A percentile compares a stretch with the other conserved stretches of the same genome.
These are phyloP conservation scores for Lutraria lutraria DNA, from an alignment of 2,888 invertebrate genomes.

Conservation along the genomic window DNA sequence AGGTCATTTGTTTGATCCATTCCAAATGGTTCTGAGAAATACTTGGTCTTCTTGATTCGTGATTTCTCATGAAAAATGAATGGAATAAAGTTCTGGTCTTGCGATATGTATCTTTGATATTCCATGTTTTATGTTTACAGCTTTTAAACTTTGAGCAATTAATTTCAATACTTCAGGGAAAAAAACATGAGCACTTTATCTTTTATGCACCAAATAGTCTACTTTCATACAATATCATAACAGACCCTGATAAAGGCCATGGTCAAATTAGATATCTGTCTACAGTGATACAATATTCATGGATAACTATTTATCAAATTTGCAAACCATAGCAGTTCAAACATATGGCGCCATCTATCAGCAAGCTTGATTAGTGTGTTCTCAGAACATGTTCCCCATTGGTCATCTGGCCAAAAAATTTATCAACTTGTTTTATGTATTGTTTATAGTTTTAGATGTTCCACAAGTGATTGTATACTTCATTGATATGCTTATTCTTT, in stretches of 20 bases:
- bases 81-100: background rate
- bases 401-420: constrained; percentile 42
- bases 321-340: background rate
- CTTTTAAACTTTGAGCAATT: background rate
- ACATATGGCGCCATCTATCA: constrained; percentile 33
- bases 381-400: background rate
- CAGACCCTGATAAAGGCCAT: too few species aligned
- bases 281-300: background rate
- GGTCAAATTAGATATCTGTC: too few species aligned
- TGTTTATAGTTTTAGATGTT: constrained; percentile 18
- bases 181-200: background rate
- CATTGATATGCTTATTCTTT: background rate
- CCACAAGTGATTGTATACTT: background rate
- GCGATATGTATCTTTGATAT: background rate
- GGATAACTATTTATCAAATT: constrained; percentile 5
- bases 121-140: background rate
- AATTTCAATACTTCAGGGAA: background rate
- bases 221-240: too few species aligned
- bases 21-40: constrained; percentile 33
- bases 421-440: background rate
- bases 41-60: background rate
- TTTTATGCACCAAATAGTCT: too few species aligned
- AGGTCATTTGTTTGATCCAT: constrained; percentile 42
- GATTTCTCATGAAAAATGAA: background rate
- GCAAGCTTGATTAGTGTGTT: constrained; percentile 44